Evolutionary conservation across 2,113 vertebrate genomes (phyloP), one percentile per base, ranked within the genome.

Genomic region (Corythornis vintsioides): DNA sequence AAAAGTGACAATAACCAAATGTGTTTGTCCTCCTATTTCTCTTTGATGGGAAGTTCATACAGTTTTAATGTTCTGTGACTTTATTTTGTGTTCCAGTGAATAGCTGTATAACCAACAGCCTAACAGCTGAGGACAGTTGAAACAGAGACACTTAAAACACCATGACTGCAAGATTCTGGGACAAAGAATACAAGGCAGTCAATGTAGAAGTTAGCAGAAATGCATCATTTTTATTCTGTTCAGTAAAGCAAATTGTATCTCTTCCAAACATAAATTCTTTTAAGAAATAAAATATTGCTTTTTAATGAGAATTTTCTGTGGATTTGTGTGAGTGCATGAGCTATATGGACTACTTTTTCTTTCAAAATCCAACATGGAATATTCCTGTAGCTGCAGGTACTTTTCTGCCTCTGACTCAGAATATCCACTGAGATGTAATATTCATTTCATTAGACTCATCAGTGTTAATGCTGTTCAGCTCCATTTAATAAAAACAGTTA

Each of bases 381-480:
- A 84, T 92, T 95, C 50, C 80, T 88, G 53, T 81, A 77, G 38
- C 67, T 92, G 85, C 38, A 91, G 84, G 43, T 93, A 87, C 9
- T 35, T 85, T 92, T 70, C 60, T 90, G 42, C 66, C 53, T 95
- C 71, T 81, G 64, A 90, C 45, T 86, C 67, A 45, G 65, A 60
- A 50, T 76, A 87, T 89, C 86, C 77, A 65, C 86, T 83, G 69
- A 96, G 92, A 93, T 85, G 71, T 74, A 92, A 93, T 90, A 89
- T 66, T 91, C 61, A 56, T 94, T 96, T 93, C 64, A 93, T 97
- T 96, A 95, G 53, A 19, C 45, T 92, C 64, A 90, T 95, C 91
- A 74, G 57, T 86, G 83, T 69, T 94, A 93, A 91, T 92, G 90
- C 66, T 88, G 70, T 86, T 95, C 90, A 94, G 43, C 56, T 90